Conservation (phyloP, 2,113 vertebrate species). For the Pteronura brasiliensis region DNA sequence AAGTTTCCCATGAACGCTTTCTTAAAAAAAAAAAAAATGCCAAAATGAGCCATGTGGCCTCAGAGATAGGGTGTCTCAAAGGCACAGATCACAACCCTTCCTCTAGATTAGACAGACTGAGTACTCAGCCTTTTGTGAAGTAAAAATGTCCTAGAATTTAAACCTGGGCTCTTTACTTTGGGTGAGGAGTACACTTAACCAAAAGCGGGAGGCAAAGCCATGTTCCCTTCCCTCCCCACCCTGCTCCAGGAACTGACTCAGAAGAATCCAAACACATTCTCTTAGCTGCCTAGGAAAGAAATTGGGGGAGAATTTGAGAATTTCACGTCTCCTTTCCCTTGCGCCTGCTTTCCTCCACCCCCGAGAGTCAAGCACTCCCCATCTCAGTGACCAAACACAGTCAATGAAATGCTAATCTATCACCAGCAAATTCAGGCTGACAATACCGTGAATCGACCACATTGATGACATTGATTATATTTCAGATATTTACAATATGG, state of each 20-base stretch:
- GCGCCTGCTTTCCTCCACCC: not conserved
- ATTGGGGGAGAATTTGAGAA: not conserved
- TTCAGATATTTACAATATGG: slow-evolving; percentile 85
- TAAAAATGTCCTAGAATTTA: slow-evolving; percentile 24
- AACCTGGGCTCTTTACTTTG: not conserved
- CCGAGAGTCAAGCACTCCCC: slow-evolving; percentile 23
- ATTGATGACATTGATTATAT: slow-evolving; percentile 87
- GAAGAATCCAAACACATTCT: not conserved
- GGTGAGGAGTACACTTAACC: not conserved
- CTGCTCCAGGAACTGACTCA: not conserved
- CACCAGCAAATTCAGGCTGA: slow-evolving; percentile 81
- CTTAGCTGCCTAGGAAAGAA: not conserved
- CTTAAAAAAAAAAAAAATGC: not conserved
- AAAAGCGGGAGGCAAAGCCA: not conserved
- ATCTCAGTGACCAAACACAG: slow-evolving; percentile 69
- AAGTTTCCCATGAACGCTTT: not conserved
- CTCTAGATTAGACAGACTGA: not conserved
- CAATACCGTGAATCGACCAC: slow-evolving; percentile 78
- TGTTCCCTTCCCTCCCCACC: not conserved
- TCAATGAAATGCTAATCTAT: slow-evolving; percentile 82
- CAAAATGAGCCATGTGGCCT: not conserved
- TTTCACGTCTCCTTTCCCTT: not conserved
- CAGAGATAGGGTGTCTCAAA: not conserved
- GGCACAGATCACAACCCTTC: not conserved
- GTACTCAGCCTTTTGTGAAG: not conserved